Evolutionary conservation across 1,140 invertebrate species (phyloP), one percentile per base, ranked within the genome.

Genomic region (Pantala flavescens): DNA sequence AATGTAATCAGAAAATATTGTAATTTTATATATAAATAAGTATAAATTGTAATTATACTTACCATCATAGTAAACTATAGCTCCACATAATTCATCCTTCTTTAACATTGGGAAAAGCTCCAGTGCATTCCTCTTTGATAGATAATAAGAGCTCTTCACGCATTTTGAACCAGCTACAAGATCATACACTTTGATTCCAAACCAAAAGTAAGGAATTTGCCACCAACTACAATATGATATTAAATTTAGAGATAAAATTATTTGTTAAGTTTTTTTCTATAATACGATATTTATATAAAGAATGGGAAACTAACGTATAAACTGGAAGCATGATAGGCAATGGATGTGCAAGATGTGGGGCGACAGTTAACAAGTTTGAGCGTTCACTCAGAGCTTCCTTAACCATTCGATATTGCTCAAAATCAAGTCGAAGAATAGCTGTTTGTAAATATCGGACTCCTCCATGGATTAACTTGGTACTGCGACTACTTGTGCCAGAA

Each of bases 41-140:
- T n/a, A n/a, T n/a, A n/a, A n/a, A 36, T 36, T 36, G 9, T 36
- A 36, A 36, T 9, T 36, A 71, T 75, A 80, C 84, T 84, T 85
- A 93, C 96, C 98, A 84, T 99, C 98, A 83, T 99, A 99, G 84
- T 99, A 99, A 24, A 99, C 97, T 78, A 99, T 92, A 24, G 97
- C 97, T 76, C 97, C 98, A 78, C 92, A 92, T 0, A 99, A 84
- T 82, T 93, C 93, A 79, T 99, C 96, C 76, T 93, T 96, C 82
- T 91, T 90, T 75, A 94, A 84, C 97, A 99, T 99, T 10, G 98
- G 98, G 82, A 99, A 99, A 71, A 97, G 83, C 86, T 99, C 98
- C 14, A 99, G 84, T 14, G 98, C 96, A 80, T 94, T 91, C 78
- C 90, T 89, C 83, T 98, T 98, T 23, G 92, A 93, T 23, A 99